Conservation (phyloP, 1,140 invertebrate genomes). For the Cyrtorhinus lividipennis region DNA sequence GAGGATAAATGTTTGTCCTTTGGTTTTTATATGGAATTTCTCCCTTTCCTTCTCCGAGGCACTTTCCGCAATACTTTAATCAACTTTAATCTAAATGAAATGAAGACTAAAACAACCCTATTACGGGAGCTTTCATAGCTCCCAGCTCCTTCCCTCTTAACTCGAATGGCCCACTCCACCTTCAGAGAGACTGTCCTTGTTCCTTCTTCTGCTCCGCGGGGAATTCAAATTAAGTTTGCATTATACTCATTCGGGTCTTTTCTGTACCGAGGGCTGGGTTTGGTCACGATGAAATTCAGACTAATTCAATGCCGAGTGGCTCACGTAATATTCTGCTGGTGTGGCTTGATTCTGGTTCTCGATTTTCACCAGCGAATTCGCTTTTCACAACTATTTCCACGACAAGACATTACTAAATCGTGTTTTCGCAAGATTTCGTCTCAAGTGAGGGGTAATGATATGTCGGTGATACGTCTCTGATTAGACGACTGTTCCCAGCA, state of each 20-base stretch:
- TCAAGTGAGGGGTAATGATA: no score
- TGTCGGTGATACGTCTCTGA: no score
- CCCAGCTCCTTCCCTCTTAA: neutral
- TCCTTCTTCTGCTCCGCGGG: neutral
- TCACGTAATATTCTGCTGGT: no score
- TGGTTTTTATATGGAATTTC: neutral
- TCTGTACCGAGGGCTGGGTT: no score
- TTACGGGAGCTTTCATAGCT: neutral
- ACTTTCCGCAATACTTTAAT: constrained; percentile 10
- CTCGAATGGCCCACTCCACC: neutral
- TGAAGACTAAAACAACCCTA: constrained; percentile 11
- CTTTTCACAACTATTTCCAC: no score
- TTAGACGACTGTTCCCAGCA: no score
- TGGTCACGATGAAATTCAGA: no score
- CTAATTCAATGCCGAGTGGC: no score
- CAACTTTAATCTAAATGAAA: constrained; percentile 7
- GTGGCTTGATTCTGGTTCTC: no score
- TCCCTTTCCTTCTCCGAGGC: neutral
- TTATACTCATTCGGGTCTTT: neutral
- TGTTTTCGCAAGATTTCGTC: no score
- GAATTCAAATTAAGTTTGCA: constrained; percentile 6
- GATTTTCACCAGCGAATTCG: no score
- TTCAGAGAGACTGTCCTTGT: neutral
- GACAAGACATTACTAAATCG: no score
- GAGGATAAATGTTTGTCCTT: constrained; percentile 6